These are phyloP conservation scores for Porites lobata DNA, from an alignment of 92 coral and sea anemone species.

Conservation along the genomic window DNA sequence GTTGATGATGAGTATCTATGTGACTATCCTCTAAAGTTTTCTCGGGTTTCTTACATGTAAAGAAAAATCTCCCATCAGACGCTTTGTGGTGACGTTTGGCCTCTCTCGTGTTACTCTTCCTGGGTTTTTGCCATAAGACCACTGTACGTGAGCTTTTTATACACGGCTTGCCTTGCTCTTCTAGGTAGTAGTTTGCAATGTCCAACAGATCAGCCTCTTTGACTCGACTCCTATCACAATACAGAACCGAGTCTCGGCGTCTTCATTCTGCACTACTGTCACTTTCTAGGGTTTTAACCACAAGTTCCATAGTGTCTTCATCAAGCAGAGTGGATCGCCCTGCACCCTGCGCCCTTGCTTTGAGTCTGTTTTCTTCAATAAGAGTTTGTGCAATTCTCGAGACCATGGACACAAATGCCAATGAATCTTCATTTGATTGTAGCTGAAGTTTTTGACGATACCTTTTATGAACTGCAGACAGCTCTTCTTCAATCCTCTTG, in stretches of 20 bases:
- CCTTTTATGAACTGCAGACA: slow-evolving; percentile 2
- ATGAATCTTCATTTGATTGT: slow-evolving; percentile 5
- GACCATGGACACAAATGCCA: slow-evolving; percentile 10
- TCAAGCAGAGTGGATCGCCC: slow-evolving; percentile 3
- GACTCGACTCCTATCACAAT: background rate
- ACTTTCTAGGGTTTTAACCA: background rate
- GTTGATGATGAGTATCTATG: slow-evolving; percentile 42
- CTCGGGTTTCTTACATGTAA: slow-evolving; percentile 15
- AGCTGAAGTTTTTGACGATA: background rate
- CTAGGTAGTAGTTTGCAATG: slow-evolving; percentile 19
- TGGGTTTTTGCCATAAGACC: slow-evolving; percentile 23
- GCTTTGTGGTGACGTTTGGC: slow-evolving; percentile 31
- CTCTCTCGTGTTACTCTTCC: slow-evolving; percentile 30
- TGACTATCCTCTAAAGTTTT: slow-evolving; percentile 42
- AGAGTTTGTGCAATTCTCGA: slow-evolving; percentile 11
- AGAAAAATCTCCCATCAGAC: slow-evolving; percentile 23
- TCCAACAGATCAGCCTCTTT: slow-evolving; percentile 17
- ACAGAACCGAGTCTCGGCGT: background rate
- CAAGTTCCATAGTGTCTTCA: background rate
- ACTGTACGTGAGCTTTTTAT: slow-evolving; percentile 21
- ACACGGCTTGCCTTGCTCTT: slow-evolving; percentile 15
- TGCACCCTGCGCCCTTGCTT: slow-evolving; percentile 9
- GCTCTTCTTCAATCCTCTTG: slow-evolving; percentile 3
- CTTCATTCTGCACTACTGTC: background rate
- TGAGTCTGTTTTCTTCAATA: slow-evolving; percentile 14